phyloP scores from a whole-genome alignment of 2,113 vertebrate species.

The Polyodon spathula region DNA sequence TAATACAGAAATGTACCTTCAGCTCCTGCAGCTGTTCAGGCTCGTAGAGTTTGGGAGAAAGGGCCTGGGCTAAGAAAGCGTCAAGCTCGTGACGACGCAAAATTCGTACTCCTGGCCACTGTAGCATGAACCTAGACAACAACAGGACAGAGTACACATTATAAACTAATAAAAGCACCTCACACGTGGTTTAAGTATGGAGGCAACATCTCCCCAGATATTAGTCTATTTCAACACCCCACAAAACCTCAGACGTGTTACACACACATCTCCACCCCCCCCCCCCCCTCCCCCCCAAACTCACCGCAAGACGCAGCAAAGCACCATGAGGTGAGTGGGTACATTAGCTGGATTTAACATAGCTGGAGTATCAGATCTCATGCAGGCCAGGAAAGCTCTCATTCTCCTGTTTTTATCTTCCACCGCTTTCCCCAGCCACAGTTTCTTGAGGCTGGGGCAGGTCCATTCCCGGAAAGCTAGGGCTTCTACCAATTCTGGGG shows the following conservation, averaged over 20 bases:
- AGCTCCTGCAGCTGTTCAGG: conserved; percentile 95
- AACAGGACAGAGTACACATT: conserved; percentile 46
- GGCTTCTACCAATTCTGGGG: conserved; percentile 88
- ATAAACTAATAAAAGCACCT: conserved; percentile 33
- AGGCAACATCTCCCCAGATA: no score
- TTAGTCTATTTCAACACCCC: no score
- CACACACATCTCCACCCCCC: no score
- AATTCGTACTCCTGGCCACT: conserved; percentile 90
- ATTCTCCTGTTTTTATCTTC: conserved; percentile 93
- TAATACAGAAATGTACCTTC: conserved; percentile 68
- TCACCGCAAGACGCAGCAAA: conserved; percentile 89
- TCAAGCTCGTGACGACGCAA: conserved; percentile 91
- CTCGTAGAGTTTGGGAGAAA: conserved; percentile 94
- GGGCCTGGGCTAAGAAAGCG: conserved; percentile 88
- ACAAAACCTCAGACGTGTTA: no score
- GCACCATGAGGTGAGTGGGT: conserved; percentile 86
- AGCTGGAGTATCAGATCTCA: conserved; percentile 89
- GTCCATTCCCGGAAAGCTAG: conserved; percentile 93
- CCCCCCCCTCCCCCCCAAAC: conserved; percentile 26
- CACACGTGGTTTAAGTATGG: no score
- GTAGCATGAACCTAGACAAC: conserved; percentile 85
- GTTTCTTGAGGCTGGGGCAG: conserved; percentile 85
- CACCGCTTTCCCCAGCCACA: conserved; percentile 87
- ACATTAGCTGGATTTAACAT: conserved; percentile 88
- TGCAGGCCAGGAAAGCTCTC: conserved; percentile 88